phyloP scores from a whole-genome alignment of 2,888 invertebrate genomes.

The Melanargia galathea region DNA sequence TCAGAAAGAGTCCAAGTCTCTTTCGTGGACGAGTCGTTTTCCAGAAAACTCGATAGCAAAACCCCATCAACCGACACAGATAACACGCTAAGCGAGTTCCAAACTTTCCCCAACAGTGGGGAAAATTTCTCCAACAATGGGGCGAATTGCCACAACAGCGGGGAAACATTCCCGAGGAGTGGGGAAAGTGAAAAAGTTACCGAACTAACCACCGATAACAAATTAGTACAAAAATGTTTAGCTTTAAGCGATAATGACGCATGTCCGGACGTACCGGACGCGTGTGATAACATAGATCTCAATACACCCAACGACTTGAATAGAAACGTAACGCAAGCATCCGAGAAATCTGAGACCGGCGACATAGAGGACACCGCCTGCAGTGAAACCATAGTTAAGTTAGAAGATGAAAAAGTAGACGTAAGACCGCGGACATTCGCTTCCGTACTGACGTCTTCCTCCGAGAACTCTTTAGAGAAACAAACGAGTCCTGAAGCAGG shows the following conservation, averaged over 20 bases:
- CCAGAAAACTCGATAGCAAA: slow-evolving; percentile 71
- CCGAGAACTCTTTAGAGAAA: slow-evolving; percentile 71
- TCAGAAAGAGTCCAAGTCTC: slow-evolving; percentile 76
- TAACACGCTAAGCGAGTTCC: slow-evolving; percentile 74
- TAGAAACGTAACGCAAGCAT: slow-evolving; percentile 43
- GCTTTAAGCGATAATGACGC: slow-evolving; percentile 68
- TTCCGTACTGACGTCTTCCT: slow-evolving; percentile 70
- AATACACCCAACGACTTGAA: slow-evolving; percentile 70
- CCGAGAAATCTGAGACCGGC: slow-evolving; percentile 28
- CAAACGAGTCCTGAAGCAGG: slow-evolving; percentile 68
- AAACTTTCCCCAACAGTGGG: slow-evolving; percentile 59
- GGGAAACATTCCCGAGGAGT: slow-evolving; percentile 57
- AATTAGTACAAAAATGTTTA: slow-evolving; percentile 77
- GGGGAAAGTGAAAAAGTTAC: slow-evolving; percentile 60
- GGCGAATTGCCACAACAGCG: slow-evolving; percentile 40
- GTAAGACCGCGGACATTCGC: slow-evolving; percentile 70
- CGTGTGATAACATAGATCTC: slow-evolving; percentile 71
- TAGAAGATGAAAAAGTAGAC: slow-evolving; percentile 54
- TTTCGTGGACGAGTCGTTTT: slow-evolving; percentile 74
- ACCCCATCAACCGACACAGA: slow-evolving; percentile 77
- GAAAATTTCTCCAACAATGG: slow-evolving; percentile 58
- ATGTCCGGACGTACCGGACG: slow-evolving; percentile 53
- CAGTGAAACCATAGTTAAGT: slow-evolving; percentile 44
- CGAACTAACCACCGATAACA: slow-evolving; percentile 74
- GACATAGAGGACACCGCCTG: slow-evolving; percentile 39